phyloP scores from a whole-genome alignment of 2,888 invertebrate species.

The Dyspetes luteomarginatus region DNA sequence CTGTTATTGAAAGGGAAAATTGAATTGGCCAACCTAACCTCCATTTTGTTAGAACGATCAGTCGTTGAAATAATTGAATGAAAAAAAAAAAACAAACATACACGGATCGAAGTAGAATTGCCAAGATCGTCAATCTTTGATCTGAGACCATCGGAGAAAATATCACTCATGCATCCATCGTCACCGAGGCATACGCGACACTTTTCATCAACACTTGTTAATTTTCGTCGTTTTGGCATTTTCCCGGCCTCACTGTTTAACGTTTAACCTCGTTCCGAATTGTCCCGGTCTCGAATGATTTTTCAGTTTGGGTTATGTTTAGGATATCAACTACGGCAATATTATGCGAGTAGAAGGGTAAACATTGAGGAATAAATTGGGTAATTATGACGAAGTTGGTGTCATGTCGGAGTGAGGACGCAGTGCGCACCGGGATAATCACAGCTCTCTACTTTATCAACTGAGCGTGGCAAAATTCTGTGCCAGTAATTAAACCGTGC shows the following conservation, averaged over 20 bases:
- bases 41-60: not conserved
- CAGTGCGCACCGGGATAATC: too few species aligned
- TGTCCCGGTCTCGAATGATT: constrained; percentile 2
- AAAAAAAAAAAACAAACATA: constrained; percentile 73
- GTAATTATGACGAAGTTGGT: too few species aligned
- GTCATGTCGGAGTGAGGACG: too few species aligned
- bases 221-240: constrained; percentile 78
- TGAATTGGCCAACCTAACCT: constrained; percentile 44
- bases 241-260: constrained; percentile 66
- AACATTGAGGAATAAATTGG: too few species aligned
- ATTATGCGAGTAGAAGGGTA: not conserved
- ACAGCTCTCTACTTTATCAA: too few species aligned
- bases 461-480: too few species aligned
- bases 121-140: constrained; percentile 76
- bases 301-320: not conserved
- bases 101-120: constrained; percentile 76
- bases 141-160: constrained; percentile 73
- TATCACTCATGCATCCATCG: constrained; percentile 74
- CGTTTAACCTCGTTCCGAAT: too few species aligned
- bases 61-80: too few species aligned
- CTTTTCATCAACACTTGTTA: constrained; percentile 70
- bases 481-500: too few species aligned
- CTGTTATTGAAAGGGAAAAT: constrained; percentile 2
- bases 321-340: not conserved
- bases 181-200: constrained; percentile 80